Evolutionary conservation across 2,113 vertebrate genomes (phyloP).

Genomic region (Myiozetetes cayanensis): DNA sequence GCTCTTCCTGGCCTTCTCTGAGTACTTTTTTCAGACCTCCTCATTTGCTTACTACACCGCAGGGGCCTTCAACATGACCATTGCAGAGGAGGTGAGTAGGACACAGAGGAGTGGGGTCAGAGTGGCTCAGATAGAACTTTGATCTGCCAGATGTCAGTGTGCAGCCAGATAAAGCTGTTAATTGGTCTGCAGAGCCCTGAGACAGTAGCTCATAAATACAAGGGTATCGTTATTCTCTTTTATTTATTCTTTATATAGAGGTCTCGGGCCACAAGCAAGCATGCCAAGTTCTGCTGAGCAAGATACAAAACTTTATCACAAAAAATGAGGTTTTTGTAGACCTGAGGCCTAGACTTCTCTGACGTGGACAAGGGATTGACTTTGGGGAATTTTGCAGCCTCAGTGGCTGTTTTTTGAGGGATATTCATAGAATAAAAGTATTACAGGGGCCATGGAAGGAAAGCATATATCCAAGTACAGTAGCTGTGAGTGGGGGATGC

Average conservation of each 20-base stretch:
- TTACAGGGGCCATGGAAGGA: background rate
- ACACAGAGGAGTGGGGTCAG: background rate
- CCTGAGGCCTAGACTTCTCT: background rate
- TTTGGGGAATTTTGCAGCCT: background rate
- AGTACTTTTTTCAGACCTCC: slow-evolving; percentile 70
- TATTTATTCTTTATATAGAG: background rate
- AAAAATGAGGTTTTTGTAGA: background rate
- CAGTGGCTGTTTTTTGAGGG: background rate
- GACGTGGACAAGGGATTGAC: background rate
- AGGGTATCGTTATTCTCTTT: background rate
- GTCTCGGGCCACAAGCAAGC: background rate
- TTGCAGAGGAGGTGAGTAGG: slow-evolving; percentile 68
- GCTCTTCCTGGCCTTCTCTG: slow-evolving; percentile 70
- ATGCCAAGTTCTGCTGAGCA: background rate
- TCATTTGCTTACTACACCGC: slow-evolving; percentile 65
- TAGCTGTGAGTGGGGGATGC: background rate
- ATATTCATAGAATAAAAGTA: background rate
- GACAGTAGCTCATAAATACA: background rate
- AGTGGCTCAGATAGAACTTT: background rate
- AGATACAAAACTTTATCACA: background rate
- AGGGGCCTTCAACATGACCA: slow-evolving; percentile 64
- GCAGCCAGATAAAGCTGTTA: background rate
- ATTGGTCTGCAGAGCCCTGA: background rate
- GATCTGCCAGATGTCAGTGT: background rate
- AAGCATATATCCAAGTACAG: background rate